phyloP scores from a whole-genome alignment of 2,113 vertebrate genomes.

The Cyanoliseus patagonus region DNA sequence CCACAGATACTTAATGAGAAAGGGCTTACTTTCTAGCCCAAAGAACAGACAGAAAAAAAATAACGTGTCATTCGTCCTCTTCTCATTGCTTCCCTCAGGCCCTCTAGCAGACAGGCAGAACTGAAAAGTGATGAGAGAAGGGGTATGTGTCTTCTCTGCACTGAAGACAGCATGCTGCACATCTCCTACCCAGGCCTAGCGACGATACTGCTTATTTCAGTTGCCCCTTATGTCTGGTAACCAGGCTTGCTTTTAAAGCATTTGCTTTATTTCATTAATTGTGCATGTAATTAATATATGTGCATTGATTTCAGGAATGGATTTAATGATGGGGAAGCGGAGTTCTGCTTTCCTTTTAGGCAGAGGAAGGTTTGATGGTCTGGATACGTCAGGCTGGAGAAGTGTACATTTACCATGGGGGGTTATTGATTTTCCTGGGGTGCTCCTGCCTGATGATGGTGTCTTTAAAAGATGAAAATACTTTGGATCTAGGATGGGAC shows the following conservation, averaged over 20 bases:
- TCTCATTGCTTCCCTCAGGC: background rate
- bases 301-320: background rate
- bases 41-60: background rate
- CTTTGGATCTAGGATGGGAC: background rate
- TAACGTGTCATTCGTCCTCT: background rate
- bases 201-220: background rate
- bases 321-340: background rate
- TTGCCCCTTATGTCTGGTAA: background rate
- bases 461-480: background rate
- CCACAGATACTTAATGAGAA: background rate
- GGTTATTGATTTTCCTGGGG: background rate
- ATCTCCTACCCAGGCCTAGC: background rate
- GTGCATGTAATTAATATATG: background rate
- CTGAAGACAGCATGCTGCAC: background rate
- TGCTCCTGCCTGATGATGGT: background rate
- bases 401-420: background rate
- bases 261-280: background rate
- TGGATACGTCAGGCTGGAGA: background rate
- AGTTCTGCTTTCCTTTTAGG: background rate
- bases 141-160: background rate
- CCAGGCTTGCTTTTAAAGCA: background rate
- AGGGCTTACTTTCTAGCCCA: background rate
- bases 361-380: background rate
- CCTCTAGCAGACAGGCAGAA: background rate
- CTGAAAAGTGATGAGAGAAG: background rate